phyloP scores from a whole-genome alignment of 2,797 vertebrate genomes.

The Syngnathus rostellatus region DNA sequence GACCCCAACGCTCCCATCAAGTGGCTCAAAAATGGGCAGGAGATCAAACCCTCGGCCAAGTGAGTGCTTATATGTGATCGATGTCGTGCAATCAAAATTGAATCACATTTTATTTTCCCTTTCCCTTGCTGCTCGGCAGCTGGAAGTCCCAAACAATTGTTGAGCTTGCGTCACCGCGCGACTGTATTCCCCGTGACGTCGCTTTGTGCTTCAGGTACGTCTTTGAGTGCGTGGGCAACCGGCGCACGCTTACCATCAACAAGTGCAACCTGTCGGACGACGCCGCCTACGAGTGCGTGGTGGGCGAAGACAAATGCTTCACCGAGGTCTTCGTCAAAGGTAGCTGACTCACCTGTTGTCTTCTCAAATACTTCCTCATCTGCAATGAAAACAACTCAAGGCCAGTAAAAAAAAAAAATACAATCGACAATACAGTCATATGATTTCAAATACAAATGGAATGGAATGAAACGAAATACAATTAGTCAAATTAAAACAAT shows the following conservation, averaged over 20 bases:
- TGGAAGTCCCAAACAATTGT: no score
- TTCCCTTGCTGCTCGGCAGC: no score
- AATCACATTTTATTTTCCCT: no score
- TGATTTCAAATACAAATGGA: no score
- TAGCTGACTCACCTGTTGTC: slow-evolving; percentile 51
- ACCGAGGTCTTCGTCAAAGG: slow-evolving; percentile 87
- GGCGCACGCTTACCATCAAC: slow-evolving; percentile 83
- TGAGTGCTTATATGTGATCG: slow-evolving; percentile 42
- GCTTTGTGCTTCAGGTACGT: slow-evolving; percentile 67
- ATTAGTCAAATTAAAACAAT: no score
- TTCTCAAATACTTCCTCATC: background rate
- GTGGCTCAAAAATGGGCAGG: slow-evolving; percentile 86
- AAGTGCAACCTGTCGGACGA: slow-evolving; percentile 85
- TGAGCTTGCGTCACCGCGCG: no score
- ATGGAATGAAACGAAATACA: no score
- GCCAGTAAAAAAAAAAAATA: background rate
- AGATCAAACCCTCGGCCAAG: slow-evolving; percentile 87
- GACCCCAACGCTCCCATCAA: slow-evolving; percentile 70
- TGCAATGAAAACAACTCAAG: background rate
- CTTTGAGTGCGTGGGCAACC: slow-evolving; percentile 83
- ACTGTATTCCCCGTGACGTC: slow-evolving; percentile 12
- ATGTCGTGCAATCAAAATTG: no score
- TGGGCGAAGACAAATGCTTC: slow-evolving; percentile 79
- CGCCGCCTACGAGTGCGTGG: slow-evolving; percentile 80
- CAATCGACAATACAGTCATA: no score